These are phyloP conservation scores for Neofelis nebulosa DNA, from an alignment of 2,113 vertebrate genomes.

Conservation along the genomic window DNA sequence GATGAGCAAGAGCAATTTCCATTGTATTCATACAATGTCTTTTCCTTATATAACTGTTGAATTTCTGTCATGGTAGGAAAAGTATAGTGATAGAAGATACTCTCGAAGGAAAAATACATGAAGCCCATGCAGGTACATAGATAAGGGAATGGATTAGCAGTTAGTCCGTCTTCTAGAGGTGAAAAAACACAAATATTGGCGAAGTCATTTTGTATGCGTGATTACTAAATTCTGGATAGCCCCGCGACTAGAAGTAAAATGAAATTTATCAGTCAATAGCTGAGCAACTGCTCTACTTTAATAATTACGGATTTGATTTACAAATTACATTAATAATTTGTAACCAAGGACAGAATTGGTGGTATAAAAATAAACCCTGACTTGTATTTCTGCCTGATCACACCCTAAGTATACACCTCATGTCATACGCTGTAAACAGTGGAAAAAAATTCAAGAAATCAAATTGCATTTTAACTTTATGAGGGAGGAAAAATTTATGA, in stretches of 20 bases:
- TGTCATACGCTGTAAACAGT: background rate
- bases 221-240: background rate
- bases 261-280: background rate
- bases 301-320: slow-evolving; percentile 2
- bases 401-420: background rate
- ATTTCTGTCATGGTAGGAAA: slow-evolving; percentile 49
- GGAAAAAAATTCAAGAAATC: slow-evolving; percentile 21
- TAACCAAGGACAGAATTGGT: background rate
- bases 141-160: background rate
- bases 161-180: background rate
- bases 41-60: slow-evolving; percentile 26
- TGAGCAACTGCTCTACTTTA: slow-evolving; percentile 46
- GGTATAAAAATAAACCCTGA: background rate
- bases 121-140: background rate
- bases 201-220: background rate
- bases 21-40: background rate
- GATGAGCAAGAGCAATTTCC: background rate
- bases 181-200: background rate
- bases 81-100: background rate
- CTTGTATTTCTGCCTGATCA: background rate
- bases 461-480: background rate
- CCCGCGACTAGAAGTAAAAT: background rate
- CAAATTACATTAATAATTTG: slow-evolving; percentile 40
- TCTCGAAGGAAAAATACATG: slow-evolving; percentile 46
- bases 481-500: background rate